Evolutionary conservation across 1,140 invertebrate genomes (phyloP), one percentile per base, ranked within the genome.

Genomic region (Nephila pilipes): DNA sequence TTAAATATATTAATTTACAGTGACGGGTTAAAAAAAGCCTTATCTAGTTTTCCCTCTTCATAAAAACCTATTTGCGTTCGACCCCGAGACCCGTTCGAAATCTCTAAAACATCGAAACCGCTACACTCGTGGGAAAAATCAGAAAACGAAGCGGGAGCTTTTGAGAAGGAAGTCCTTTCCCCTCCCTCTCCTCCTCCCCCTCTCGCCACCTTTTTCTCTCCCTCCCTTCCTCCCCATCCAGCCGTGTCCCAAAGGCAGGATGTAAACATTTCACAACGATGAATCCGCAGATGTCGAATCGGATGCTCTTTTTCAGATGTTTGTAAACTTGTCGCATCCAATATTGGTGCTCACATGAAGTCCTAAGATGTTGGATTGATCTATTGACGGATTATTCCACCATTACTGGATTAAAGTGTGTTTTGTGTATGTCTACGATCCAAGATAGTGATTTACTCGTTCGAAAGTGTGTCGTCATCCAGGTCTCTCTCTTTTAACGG

Each of bases 81-180:
- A 85, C 80, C 90, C 90, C 90, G 58, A 83, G 22, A 46, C 29
- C 25, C 25, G 25, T 32, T 22, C 29, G 22, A 92, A 85, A 69
- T 92, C 81, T 58, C 81, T 85, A 92, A 85, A 83, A 92, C 57
- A 92, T 54, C 80, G 91, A 92, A 92, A 87, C 91, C 91, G 91
- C 91, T 92, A 92, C 65, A 79, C 91, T 92, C 91, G 91, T 92
- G 91, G 91, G 91, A 92, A 92, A 92, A 92, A 92, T 92, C 83
- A 75, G 38, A 92, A 88, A 88, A 36, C 80, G 29, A 32, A 60
- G 38, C 38, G 87, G 54, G 79, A 58, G 54, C 75, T 32, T 83
- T 79, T 65, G 90, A 92, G 91, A 87, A 92, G 91, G 91, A 92
- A 92, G 91, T 92, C 29, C 85, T 87, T 20, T 36, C 65, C 46